These are phyloP conservation scores for Chitala chitala DNA, from an alignment of 2,113 vertebrate species.

Conservation along the genomic window DNA sequence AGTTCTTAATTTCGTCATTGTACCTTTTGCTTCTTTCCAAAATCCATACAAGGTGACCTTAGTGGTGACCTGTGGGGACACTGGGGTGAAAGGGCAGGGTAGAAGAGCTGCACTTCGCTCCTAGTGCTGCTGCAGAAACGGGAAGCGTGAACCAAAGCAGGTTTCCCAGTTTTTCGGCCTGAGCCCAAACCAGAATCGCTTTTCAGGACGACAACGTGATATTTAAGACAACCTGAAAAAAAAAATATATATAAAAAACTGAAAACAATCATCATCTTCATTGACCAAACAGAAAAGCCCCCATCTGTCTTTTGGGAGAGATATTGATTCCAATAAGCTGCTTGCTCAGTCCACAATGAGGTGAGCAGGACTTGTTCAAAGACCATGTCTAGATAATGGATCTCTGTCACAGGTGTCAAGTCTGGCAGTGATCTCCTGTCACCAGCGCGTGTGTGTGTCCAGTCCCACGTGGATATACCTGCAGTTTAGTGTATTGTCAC, in stretches of 20 bases:
- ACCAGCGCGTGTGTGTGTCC: constrained; percentile 58
- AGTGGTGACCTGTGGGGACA: too few species aligned
- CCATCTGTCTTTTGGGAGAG: constrained; percentile 50
- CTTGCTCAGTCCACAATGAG: constrained; percentile 21
- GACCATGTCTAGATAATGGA: constrained; percentile 40
- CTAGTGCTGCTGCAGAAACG: too few species aligned
- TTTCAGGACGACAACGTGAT: constrained; percentile 28
- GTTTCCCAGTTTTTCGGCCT: too few species aligned
- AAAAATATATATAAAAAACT: constrained; percentile 42
- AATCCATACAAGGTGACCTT: too few species aligned
- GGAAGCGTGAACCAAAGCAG: too few species aligned
- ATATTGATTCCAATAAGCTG: constrained; percentile 64
- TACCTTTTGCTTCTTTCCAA: too few species aligned
- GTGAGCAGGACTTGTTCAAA: constrained; percentile 31
- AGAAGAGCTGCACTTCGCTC: too few species aligned
- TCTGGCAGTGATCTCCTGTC: constrained; percentile 49
- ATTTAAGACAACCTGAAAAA: constrained; percentile 40
- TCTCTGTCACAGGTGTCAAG: constrained; percentile 38
- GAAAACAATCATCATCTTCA: constrained; percentile 52
- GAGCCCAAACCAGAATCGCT: constrained; percentile 29
- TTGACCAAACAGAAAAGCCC: constrained; percentile 50
- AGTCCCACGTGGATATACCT: constrained; percentile 63
- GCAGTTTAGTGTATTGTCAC: constrained; percentile 62
- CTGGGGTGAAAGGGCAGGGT: too few species aligned
- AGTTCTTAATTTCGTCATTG: too few species aligned